Base-by-base conservation (phyloP, 2,113 vertebrate genomes). In the Trichechus manatus region DNA sequence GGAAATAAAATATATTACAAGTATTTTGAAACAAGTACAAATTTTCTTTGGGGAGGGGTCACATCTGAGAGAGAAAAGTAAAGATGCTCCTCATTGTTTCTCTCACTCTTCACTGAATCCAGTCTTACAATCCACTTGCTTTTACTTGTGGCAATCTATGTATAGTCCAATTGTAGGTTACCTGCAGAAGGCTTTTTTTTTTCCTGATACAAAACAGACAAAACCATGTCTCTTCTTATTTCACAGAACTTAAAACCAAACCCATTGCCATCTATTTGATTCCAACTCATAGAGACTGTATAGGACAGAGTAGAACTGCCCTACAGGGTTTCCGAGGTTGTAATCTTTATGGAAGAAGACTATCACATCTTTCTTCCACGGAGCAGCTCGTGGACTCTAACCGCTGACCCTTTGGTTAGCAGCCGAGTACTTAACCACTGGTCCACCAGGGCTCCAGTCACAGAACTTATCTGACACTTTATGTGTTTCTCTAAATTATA, bases 1-100 rank as follows among this genome's bases (percentile, higher is more conserved):
- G n/a, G n/a, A 36, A 82, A 93, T 39, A 94, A 91, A 88, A 93
- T 74, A 78, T 19, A 87, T 59, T 81, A 33, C 42, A 88, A 78
- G 15, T n/a, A 75, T 64, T 89, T 19, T 47, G 17, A 82, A 64
- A 59, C 44, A 93, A 66, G 36, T 22, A 44, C n/a, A 85, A 83
- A 77, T 59, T n/a, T 47, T 42, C 42, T 81, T 22, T 80, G 29
- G 78, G 59, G 50, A 70, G 29, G 78, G 59, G 50, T 74, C 19
- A 22, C 78, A 77, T 72, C 61, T 42, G n/a, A 94, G 31, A 50
- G 31, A 59, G 70, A 27, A 89, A 86, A 68, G 19, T 47, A 87
- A 93, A 53, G 15, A 29, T 14, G n/a, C 13, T 36, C 19, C 17
- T 77, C 20, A 4, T 81, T 7, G 1, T n/a, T 79, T 63, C 23